These are phyloP conservation scores for Hypercompe scribonia DNA, from an alignment of 2,888 invertebrate species.

Conservation along the genomic window DNA sequence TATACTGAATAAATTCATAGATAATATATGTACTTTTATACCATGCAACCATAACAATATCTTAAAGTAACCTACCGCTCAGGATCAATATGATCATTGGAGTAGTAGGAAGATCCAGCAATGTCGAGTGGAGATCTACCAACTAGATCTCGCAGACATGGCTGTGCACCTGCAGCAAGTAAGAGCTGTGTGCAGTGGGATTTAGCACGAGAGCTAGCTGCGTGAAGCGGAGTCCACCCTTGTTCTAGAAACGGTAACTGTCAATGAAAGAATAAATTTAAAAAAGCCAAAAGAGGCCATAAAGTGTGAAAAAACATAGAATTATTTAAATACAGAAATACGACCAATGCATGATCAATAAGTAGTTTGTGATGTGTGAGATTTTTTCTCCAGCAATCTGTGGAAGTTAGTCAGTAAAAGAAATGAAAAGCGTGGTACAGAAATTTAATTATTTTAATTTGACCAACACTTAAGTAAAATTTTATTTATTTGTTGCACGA, in stretches of 20 bases:
- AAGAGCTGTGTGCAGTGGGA: slow-evolving; percentile 15
- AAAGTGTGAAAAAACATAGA: background rate
- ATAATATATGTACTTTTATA: background rate
- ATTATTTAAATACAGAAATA: too few species aligned
- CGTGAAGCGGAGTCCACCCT: slow-evolving; percentile 33
- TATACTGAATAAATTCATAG: background rate
- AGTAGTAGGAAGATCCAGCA: slow-evolving; percentile 46
- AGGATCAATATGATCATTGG: slow-evolving; percentile 28
- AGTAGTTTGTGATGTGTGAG: too few species aligned
- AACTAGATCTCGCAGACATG: slow-evolving; percentile 30
- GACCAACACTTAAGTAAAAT: too few species aligned
- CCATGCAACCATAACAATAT: background rate
- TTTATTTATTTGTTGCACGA: too few species aligned
- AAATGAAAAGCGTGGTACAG: too few species aligned
- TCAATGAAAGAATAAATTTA: background rate
- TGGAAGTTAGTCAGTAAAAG: too few species aligned
- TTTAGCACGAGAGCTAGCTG: slow-evolving; percentile 28
- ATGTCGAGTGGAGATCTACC: slow-evolving; percentile 55
- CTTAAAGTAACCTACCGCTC: slow-evolving; percentile 34
- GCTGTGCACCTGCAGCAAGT: slow-evolving; percentile 43
- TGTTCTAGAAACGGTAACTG: slow-evolving; percentile 28
- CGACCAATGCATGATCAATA: too few species aligned
- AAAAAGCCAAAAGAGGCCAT: background rate
- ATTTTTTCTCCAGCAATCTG: too few species aligned
- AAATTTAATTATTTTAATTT: too few species aligned